Base-by-base conservation (phyloP, 1,140 invertebrate species). In the Lanistes nyassanus region DNA sequence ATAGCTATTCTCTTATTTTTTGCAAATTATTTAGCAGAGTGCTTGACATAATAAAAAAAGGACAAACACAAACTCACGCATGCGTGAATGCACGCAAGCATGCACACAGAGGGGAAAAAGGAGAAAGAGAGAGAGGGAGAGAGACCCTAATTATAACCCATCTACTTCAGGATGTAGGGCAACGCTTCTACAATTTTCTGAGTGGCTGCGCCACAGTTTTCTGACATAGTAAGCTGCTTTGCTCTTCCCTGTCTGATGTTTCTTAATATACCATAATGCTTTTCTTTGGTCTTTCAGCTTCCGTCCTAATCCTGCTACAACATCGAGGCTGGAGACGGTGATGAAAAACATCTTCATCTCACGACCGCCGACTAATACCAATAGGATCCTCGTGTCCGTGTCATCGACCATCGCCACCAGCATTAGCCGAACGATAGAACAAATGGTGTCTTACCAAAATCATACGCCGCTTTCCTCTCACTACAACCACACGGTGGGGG, bases 51-150 rank as follows among this genome's bases (percentile, higher is more conserved):
- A 13, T 62, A 26, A 29, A 13, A 62, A 23, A 60, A 23, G 31
- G 23, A 60, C 56, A 60, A 23, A 60, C 56, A 60, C 56, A 60
- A 23, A 60, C 56, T n/a, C n/a, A n/a, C n/a, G n/a, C n/a, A n/a
- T n/a, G n/a, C n/a, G n/a, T n/a, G n/a, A n/a, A n/a, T n/a, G 31
- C 56, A 60, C 56, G 31, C 56, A 60, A n/a, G 31, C 11, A 60
- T 31, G 23, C 56, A 60, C 56, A 60, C 56, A 60, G 53, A 55
- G 53, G n/a, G 13, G 53, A 16, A n/a, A n/a, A 55, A 13, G 13
- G 19, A n/a, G 19, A 16, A 62, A 11, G 11, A n/a, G 58, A 11
- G 11, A n/a, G 58, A 16, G 9, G 19, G 16, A 16, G 9, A n/a
- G 13, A n/a, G 19, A n/a, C 7, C 31, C 31, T 62, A 29, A n/a